Conservation (phyloP, 2,113 vertebrate genomes). For the Machaerirhynchus nigripectus region DNA sequence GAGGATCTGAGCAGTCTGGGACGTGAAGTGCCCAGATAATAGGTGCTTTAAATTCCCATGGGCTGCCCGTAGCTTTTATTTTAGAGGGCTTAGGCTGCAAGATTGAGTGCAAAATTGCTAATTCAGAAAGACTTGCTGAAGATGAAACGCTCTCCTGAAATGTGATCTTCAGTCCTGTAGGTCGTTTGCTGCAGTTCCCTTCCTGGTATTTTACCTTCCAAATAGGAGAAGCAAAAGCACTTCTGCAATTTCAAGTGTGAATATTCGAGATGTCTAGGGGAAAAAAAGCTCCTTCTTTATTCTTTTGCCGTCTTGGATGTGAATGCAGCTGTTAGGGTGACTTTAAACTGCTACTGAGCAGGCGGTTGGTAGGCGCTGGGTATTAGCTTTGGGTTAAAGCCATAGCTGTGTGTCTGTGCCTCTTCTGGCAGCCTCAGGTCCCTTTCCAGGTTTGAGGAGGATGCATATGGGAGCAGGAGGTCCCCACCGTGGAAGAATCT, state of each 20-base stretch:
- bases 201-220: not conserved
- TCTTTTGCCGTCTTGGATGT: not conserved
- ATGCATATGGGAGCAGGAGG: not conserved
- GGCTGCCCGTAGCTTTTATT: slow-evolving; percentile 32
- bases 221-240: not conserved
- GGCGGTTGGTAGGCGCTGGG: not conserved
- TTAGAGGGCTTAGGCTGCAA: slow-evolving; percentile 2
- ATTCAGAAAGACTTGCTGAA: slow-evolving; percentile 27
- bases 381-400: not conserved
- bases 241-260: not conserved
- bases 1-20: slow-evolving; percentile 13
- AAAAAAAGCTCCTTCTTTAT: not conserved
- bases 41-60: slow-evolving; percentile 40
- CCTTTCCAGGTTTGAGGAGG: not conserved
- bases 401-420: not conserved
- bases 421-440: not conserved
- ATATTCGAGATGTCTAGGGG: not conserved
- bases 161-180: not conserved
- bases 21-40: slow-evolving; percentile 23
- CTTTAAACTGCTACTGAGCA: not conserved
- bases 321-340: not conserved
- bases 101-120: slow-evolving; percentile 30
- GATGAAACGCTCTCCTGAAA: slow-evolving; percentile 7
- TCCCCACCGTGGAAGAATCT: not conserved
- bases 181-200: not conserved